Evolutionary conservation across 35 echinoderm and acorn worm species (phyloP).

Genomic region (Patiria miniata): DNA sequence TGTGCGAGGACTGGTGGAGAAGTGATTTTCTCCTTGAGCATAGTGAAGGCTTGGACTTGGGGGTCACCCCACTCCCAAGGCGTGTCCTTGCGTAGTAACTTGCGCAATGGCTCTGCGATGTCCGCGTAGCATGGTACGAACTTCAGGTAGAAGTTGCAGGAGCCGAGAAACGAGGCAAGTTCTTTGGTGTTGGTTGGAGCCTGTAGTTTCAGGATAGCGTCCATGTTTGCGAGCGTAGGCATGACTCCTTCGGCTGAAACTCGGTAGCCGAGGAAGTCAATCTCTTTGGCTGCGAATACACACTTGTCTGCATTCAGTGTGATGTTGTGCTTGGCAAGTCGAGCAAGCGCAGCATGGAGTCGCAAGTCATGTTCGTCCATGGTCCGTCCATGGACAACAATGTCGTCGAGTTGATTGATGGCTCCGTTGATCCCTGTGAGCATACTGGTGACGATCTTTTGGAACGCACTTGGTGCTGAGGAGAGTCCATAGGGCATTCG

Average conservation of each 20-base stretch:
- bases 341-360: neutral
- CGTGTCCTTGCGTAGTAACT: constrained; percentile 13
- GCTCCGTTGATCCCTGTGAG: constrained; percentile 1
- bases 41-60: neutral
- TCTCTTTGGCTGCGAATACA: constrained; percentile 32
- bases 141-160: constrained; percentile 1
- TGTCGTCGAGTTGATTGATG: neutral
- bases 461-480: too few species aligned
- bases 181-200: too few species aligned
- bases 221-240: neutral
- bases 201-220: constrained; percentile 11
- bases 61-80: neutral
- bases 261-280: constrained; percentile 53
- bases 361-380: neutral
- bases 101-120: neutral
- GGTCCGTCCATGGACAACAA: neutral
- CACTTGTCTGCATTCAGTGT: constrained; percentile 58
- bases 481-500: too few species aligned
- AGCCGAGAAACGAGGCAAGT: neutral
- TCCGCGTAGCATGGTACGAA: neutral
- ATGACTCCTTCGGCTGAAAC: constrained; percentile 6
- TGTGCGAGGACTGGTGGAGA: constrained; percentile 10
- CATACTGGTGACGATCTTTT: constrained; percentile 10
- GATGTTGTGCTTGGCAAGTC: constrained; percentile 2
- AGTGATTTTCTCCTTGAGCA: constrained; percentile 9